Conservation (phyloP, 2,797 vertebrate genomes). For the Platyrinchus mystaceus region DNA sequence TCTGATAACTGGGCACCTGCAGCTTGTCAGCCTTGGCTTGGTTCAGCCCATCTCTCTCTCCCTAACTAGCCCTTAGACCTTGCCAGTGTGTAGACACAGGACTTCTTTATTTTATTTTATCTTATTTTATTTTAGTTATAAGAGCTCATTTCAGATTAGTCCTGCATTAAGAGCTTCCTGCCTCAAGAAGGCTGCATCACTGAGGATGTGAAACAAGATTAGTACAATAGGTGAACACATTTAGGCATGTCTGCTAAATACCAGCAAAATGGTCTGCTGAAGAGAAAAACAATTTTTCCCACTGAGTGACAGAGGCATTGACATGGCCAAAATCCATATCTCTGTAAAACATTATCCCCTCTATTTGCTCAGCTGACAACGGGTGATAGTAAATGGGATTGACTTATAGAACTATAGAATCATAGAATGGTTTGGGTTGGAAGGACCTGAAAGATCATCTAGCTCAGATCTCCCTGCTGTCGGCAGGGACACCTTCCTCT, state of each 20-base stretch:
- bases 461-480: neutral
- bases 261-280: neutral
- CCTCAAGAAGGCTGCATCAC: neutral
- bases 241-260: neutral
- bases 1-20: neutral
- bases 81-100: neutral
- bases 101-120: neutral
- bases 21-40: neutral
- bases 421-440: neutral
- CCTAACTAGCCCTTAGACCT: neutral
- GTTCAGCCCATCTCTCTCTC: neutral
- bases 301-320: neutral
- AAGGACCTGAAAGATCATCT: neutral
- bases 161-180: neutral
- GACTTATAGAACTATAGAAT: neutral
- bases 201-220: neutral
- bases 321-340: fast-evolving
- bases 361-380: neutral
- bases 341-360: neutral
- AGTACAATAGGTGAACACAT: neutral
- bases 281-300: neutral
- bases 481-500: neutral
- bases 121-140: neutral
- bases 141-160: neutral
- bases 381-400: neutral